Percentiles rank a stretch among this genome's conserved stretches.
These are phyloP conservation scores for Saturnia japonica DNA, from an alignment of 2,888 invertebrate species.

Conservation along the genomic window DNA sequence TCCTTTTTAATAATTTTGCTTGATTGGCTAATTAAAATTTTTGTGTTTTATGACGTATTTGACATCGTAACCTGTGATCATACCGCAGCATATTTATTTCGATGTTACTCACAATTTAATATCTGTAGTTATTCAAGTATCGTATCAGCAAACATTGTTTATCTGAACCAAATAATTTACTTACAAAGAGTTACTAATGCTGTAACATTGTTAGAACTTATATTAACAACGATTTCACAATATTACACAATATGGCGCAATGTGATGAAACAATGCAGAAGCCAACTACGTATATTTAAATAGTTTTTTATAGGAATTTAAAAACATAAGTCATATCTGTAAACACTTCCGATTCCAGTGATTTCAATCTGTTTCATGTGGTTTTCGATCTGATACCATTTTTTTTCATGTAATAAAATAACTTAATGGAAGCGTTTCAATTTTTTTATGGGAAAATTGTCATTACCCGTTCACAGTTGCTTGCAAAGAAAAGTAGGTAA, in stretches of 20 bases:
- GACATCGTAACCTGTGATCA: too few relatives aligned
- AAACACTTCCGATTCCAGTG: too few relatives aligned
- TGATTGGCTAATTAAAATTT: too few relatives aligned
- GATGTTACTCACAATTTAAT: neutral
- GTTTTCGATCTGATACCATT: too few relatives aligned
- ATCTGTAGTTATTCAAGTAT: neutral
- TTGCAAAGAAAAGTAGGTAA: neutral
- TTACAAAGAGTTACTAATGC: neutral
- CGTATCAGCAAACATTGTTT: neutral
- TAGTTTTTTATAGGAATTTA: neutral
- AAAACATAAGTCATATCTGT: neutral
- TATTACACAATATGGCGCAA: slow-evolving; percentile 6
- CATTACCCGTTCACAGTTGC: neutral
- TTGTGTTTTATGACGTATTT: too few relatives aligned
- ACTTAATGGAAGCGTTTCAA: too few relatives aligned
- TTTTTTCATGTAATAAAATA: too few relatives aligned
- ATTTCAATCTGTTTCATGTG: too few relatives aligned
- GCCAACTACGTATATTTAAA: neutral
- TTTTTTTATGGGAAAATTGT: neutral
- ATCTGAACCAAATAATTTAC: neutral
- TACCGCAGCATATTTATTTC: neutral
- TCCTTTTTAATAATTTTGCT: too few relatives aligned
- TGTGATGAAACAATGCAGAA: neutral
- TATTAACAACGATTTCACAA: neutral
- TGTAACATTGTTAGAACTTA: neutral